A percentile compares a stretch with the other conserved stretches of the same genome.
Conservation (phyloP, 2,797 vertebrate species). For the Taeniopygia guttata region DNA sequence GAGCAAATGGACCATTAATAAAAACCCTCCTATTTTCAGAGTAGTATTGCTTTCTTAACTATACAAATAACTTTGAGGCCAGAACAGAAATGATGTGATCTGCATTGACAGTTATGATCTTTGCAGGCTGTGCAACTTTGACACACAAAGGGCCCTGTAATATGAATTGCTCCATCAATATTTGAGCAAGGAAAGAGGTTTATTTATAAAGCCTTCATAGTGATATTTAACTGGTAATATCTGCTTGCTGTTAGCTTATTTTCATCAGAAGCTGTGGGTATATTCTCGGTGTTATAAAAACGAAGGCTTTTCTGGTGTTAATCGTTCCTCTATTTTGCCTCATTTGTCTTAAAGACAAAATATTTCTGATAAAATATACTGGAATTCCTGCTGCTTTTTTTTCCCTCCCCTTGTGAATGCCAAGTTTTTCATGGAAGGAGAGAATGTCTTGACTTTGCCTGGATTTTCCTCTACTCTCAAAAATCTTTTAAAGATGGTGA, state of each 20-base stretch:
- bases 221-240: not conserved
- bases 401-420: not conserved
- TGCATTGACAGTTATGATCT: not conserved
- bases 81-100: not conserved
- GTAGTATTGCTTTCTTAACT: not conserved
- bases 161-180: slow-evolving; percentile 1
- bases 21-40: not conserved
- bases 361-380: not conserved
- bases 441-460: not conserved
- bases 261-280: not conserved
- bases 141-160: not conserved
- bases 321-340: not conserved
- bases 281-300: not conserved
- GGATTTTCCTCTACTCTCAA: not conserved
- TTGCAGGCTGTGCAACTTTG: not conserved
- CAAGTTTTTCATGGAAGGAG: not conserved
- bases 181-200: slow-evolving; percentile 7
- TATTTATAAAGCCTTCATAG: not conserved
- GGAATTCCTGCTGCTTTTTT: not conserved
- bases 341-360: not conserved
- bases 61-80: not conserved
- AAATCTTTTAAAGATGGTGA: not conserved
- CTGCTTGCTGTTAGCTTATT: not conserved
- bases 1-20: not conserved
- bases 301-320: not conserved